A percentile compares a stretch with the other conserved stretches of the same genome.
phyloP scores from a whole-genome alignment of 2,797 vertebrate species.

The Salarias fasciatus region DNA sequence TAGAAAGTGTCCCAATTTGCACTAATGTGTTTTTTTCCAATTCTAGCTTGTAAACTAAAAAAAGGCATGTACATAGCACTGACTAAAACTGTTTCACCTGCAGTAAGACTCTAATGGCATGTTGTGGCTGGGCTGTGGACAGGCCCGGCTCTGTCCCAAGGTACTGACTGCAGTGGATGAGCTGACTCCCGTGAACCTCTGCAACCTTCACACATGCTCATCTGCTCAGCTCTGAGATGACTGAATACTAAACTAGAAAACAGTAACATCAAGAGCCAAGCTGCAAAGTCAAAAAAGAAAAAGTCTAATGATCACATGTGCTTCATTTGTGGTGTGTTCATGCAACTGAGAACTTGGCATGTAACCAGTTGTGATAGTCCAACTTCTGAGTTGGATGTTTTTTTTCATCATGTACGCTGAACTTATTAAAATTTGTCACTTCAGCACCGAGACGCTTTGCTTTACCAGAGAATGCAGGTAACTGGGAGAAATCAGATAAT shows the following conservation, averaged over 20 bases:
- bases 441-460: too few relatives aligned
- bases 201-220: slow-evolving; percentile 65
- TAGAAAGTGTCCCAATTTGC: background rate
- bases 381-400: too few relatives aligned
- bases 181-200: slow-evolving; percentile 60
- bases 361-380: too few relatives aligned
- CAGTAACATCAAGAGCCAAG: slow-evolving; percentile 36
- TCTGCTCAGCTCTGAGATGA: slow-evolving; percentile 65
- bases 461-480: too few relatives aligned
- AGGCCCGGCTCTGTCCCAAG: slow-evolving; percentile 74
- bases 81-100: slow-evolving; percentile 68
- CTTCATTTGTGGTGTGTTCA: too few relatives aligned
- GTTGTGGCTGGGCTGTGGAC: slow-evolving; percentile 71
- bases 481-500: too few relatives aligned
- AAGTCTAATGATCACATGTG: background rate
- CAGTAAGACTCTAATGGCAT: slow-evolving; percentile 76
- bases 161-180: slow-evolving; percentile 74
- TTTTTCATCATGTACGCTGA: too few relatives aligned
- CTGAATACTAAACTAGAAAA: slow-evolving; percentile 15
- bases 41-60: background rate
- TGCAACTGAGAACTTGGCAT: too few relatives aligned
- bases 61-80: slow-evolving; percentile 24
- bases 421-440: too few relatives aligned
- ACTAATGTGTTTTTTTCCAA: background rate
- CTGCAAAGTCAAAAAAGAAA: slow-evolving; percentile 57